phyloP scores from a whole-genome alignment of 1,140 invertebrate genomes.

The Sesamia nonagrioides region DNA sequence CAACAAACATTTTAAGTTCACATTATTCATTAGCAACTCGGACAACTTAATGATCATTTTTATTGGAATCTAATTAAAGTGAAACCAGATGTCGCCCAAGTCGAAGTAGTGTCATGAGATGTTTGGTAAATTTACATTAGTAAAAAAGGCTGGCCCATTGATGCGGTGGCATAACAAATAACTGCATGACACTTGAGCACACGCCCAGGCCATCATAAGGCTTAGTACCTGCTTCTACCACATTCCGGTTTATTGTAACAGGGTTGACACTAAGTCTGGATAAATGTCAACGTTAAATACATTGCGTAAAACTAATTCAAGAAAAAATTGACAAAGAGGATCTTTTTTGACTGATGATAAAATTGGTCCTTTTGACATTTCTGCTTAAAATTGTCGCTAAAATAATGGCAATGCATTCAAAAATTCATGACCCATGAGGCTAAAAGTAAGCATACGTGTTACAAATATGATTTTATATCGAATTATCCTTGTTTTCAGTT shows the following conservation, averaged over 20 bases:
- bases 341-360: background rate
- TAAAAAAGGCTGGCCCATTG: slow-evolving; percentile 8
- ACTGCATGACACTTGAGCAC: slow-evolving; percentile 18
- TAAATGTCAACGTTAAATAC: too few relatives aligned
- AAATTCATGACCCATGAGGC: too few relatives aligned
- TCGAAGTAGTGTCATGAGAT: background rate
- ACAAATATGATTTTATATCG: too few relatives aligned
- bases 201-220: slow-evolving; percentile 27
- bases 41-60: too few relatives aligned
- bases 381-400: too few relatives aligned
- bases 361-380: too few relatives aligned
- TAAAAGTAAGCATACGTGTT: too few relatives aligned
- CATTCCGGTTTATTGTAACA: slow-evolving; percentile 6
- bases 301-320: background rate
- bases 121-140: slow-evolving; percentile 24
- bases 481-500: too few relatives aligned
- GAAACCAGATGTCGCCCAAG: background rate
- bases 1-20: too few relatives aligned
- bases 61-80: background rate
- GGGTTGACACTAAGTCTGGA: background rate
- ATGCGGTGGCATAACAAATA: slow-evolving; percentile 26
- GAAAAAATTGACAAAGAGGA: background rate
- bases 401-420: too few relatives aligned
- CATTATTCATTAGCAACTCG: too few relatives aligned
- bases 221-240: slow-evolving; percentile 17